Conservation (phyloP, 2,888 invertebrate species). For the Pediacus dermestoides region DNA sequence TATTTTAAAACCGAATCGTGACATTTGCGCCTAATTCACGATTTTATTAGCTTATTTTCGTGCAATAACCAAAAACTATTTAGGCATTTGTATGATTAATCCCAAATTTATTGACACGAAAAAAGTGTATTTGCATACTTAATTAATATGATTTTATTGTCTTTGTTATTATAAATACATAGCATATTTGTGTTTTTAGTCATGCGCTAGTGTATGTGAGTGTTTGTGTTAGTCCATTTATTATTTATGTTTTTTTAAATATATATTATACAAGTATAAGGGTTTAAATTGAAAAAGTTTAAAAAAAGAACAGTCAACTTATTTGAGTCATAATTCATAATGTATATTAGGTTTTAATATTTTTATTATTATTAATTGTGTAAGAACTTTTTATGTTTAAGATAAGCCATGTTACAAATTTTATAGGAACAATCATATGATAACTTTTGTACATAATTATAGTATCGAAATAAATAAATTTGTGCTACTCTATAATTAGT, state of each 20-base stretch:
- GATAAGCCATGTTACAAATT: constrained; percentile 31
- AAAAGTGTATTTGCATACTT: too few species aligned
- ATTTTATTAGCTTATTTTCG: too few species aligned
- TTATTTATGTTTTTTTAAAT: constrained; percentile 20
- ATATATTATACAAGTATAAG: constrained; percentile 7
- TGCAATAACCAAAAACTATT: too few species aligned
- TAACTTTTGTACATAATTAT: constrained; percentile 33
- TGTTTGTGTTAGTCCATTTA: constrained; percentile 20
- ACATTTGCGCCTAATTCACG: too few species aligned
- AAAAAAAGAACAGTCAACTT: constrained; percentile 16
- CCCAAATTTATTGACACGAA: too few species aligned
- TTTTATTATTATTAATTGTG: constrained; percentile 17
- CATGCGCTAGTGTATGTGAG: constrained; percentile 17
- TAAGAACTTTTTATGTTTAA: constrained; percentile 13
- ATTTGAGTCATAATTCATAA: constrained; percentile 18
- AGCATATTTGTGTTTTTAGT: constrained; percentile 11
- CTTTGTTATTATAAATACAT: too few species aligned
- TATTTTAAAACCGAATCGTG: too few species aligned
- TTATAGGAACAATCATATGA: constrained; percentile 29
- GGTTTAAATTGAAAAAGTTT: not conserved
- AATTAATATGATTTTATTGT: too few species aligned
- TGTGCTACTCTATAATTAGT: constrained; percentile 20
- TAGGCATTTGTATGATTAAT: too few species aligned
- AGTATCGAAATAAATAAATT: constrained; percentile 22
- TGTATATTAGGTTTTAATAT: constrained; percentile 19